Evolutionary conservation across 2,113 vertebrate species (phyloP), one percentile per base, ranked within the genome.

Genomic region (Copsychus sechellarum): DNA sequence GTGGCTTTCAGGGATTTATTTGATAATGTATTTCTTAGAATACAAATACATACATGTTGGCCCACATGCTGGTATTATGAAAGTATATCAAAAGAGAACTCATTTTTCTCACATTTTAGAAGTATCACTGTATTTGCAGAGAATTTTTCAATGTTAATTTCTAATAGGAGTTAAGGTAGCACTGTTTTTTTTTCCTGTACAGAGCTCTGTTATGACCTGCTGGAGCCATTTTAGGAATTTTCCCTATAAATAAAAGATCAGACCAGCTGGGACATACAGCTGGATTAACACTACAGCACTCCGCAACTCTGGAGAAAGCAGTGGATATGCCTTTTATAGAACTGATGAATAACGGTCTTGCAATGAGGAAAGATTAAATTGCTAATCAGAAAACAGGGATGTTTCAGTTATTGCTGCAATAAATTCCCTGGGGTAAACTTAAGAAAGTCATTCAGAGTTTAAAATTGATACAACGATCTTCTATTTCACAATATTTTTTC

Each of bases 281-380:
- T 92, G 87, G 78, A 95, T 88, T 85, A 95, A 80, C 60, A 58
- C 43, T 33, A 57, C n/a, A 95, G 91, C 43, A 86, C 72, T 81
- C 45, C 24, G 38, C 42, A 73, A 17, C 74, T 51, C 90, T 17
- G 3, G 21, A 93, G 54, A 95, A 96, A 92, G 58, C 33, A 58
- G 20, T 20, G 31, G 61, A 73, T 81, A 13, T 88, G 71, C 60
- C 81, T 77, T 82, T 91, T 77, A 94, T 8, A 85, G 71, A 88
- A 36, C 29, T 71, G 58, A 88, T 48, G 38, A 94, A 83, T 81
- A 92, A 91, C 5, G 3, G 54, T 47, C 74, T 51, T 70, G 28
- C 36, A 23, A 76, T 85, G 29, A 90, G 34, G 54, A 73, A 96
- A 88, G 60, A 86, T 36, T 60, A 51, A 91, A 83, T 4, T 67